Evolutionary conservation across 2,113 vertebrate genomes (phyloP).

Genomic region (Thymallus thymallus): DNA sequence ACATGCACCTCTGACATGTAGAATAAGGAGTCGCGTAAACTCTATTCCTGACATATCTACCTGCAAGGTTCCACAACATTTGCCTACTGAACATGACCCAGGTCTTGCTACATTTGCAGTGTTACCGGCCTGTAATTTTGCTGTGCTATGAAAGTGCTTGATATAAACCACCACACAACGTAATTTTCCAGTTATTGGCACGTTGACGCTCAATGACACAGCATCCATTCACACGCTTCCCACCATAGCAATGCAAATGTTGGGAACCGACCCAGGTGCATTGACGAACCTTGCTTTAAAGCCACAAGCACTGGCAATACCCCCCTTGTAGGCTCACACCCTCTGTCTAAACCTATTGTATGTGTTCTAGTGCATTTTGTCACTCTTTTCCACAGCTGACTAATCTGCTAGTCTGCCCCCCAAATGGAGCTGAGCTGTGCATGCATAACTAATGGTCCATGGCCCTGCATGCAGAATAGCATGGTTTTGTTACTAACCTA

Average conservation of each 20-base stretch:
- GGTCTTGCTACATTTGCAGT: not conserved
- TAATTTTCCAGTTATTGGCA: too few relatives aligned
- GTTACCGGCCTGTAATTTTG: not conserved
- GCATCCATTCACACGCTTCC: not conserved
- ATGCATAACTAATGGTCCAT: slow-evolving; percentile 58
- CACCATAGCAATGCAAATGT: not conserved
- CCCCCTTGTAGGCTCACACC: not conserved
- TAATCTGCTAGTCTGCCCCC: slow-evolving; percentile 8
- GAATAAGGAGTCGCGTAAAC: too few relatives aligned
- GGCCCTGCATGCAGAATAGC: slow-evolving; percentile 69
- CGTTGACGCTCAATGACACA: not conserved
- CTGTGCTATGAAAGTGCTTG: not conserved
- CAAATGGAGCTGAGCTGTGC: slow-evolving; percentile 60
- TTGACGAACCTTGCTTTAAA: slow-evolving; percentile 5
- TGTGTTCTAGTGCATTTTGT: slow-evolving; percentile 9
- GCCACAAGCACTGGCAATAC: slow-evolving; percentile 30
- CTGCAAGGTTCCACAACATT: too few relatives aligned
- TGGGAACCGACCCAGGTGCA: not conserved
- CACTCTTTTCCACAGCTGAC: slow-evolving; percentile 11
- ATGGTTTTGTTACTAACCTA: slow-evolving; percentile 51
- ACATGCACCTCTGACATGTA: too few relatives aligned
- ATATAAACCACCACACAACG: too few relatives aligned
- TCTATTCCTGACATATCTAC: too few relatives aligned
- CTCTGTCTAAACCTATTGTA: slow-evolving; percentile 13
- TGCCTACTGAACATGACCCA: too few relatives aligned